phyloP scores from a whole-genome alignment of 35 echinoderm and acorn worm genomes.

The Hemicentrotus pulcherrimus region DNA sequence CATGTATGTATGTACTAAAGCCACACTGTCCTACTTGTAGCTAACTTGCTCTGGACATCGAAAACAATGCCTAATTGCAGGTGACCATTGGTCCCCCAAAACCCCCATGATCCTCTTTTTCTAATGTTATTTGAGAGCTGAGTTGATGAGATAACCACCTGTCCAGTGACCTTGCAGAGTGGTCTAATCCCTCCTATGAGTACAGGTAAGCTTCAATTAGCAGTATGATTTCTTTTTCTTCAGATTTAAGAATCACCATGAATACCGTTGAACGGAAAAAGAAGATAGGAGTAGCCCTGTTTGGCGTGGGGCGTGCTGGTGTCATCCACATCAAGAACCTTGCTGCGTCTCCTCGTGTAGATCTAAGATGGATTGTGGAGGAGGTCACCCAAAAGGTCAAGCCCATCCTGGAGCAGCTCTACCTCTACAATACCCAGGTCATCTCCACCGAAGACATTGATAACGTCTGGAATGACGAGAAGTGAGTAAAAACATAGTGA shows the following conservation, averaged over 20 bases:
- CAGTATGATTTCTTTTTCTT: background rate
- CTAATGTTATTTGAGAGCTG: too few relatives aligned
- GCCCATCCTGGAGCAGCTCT: slow-evolving; percentile 19
- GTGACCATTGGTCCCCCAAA: too few relatives aligned
- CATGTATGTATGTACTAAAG: too few relatives aligned
- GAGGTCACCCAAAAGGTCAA: slow-evolving; percentile 54
- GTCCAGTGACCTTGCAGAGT: too few relatives aligned
- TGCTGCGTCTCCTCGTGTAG: slow-evolving; percentile 19
- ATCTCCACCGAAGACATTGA: slow-evolving; percentile 27
- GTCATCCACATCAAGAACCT: slow-evolving; percentile 59
- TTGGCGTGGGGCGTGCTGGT: slow-evolving; percentile 77
- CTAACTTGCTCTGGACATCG: too few relatives aligned
- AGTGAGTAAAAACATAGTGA: slow-evolving; percentile 38
- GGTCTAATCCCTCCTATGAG: too few relatives aligned
- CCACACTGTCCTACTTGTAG: too few relatives aligned
- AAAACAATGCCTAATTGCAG: too few relatives aligned
- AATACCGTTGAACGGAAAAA: background rate
- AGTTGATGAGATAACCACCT: too few relatives aligned
- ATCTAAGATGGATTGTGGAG: slow-evolving; percentile 73
- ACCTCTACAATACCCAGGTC: slow-evolving; percentile 49
- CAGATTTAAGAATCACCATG: background rate
- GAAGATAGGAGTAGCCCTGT: slow-evolving; percentile 72
- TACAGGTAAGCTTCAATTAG: too few relatives aligned
- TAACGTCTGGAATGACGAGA: slow-evolving; percentile 63
- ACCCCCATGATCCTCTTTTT: too few relatives aligned